Base-by-base conservation (phyloP, 2,888 invertebrate genomes). In the Schrankia costaestrigalis region DNA sequence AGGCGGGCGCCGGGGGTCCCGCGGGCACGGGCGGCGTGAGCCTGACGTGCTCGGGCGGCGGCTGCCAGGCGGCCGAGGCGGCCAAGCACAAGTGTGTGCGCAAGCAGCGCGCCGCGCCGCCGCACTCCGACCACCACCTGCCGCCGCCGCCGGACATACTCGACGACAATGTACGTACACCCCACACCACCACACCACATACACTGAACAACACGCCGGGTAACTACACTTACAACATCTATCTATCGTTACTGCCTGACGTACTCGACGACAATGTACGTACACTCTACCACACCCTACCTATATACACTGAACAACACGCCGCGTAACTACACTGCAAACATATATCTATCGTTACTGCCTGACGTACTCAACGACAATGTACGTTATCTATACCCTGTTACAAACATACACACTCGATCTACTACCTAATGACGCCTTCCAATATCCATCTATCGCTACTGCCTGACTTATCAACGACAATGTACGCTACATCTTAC, bases 341-440 rank as follows among this genome's bases (percentile, higher is more conserved):
- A 86, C 79, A 79, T 87, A 71, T 79, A 87, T 73, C 76, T 84
- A 62, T 86, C 84, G 61, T 84, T 83, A 62, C 86, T 82, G 78
- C 83, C 80, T 2, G 86, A 86, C 60, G 81, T 84, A 50, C 71
- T 76, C 21, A 79, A 80, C 62, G 77, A 85, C 34, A 75, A 72
- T 62, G 84, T 80, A 66, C 45, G 70, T n/a, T n/a, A n/a, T n/a
- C n/a, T n/a, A n/a, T n/a, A n/a, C n/a, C n/a, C n/a, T n/a, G n/a
- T n/a, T n/a, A n/a, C n/a, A n/a, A n/a, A n/a, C n/a, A n/a, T n/a
- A n/a, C n/a, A n/a, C n/a, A n/a, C n/a, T n/a, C n/a, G n/a, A n/a
- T n/a, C n/a, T n/a, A n/a, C n/a, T n/a, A n/a, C n/a, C n/a, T n/a
- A n/a, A n/a, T n/a, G n/a, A n/a, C n/a, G n/a, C n/a, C n/a, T n/a